Evolutionary conservation across 2,113 vertebrate species (phyloP).

Genomic region (Suricata suricatta): DNA sequence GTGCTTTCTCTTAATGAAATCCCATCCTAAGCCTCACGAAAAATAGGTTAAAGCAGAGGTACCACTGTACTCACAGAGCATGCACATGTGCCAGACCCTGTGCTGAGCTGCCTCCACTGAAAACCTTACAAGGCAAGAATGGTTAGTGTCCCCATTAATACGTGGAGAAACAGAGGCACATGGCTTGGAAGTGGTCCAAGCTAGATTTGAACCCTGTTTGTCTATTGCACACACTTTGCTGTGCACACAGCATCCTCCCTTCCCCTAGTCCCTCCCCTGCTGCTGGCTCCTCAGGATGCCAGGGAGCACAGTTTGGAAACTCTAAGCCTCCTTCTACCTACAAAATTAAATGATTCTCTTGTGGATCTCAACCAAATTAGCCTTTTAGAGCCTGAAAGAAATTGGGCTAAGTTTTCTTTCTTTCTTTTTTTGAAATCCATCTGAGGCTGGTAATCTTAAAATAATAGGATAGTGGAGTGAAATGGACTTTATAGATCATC

Average conservation of each 20-base stretch:
- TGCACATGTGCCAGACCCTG: rapidly evolving
- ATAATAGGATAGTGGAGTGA: not conserved
- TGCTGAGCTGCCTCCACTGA: not conserved
- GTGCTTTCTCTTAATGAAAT: not conserved
- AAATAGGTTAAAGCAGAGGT: not conserved
- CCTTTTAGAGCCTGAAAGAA: not conserved
- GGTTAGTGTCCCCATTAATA: not conserved
- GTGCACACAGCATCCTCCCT: rapidly evolving
- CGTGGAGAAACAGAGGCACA: not conserved
- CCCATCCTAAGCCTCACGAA: not conserved
- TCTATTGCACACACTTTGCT: not conserved
- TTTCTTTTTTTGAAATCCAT: not conserved
- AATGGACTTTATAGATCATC: not conserved
- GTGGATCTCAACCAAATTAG: not conserved
- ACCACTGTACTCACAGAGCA: not conserved
- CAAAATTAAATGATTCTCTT: not conserved
- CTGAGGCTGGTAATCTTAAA: not conserved
- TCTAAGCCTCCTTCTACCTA: not conserved
- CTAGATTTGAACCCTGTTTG: not conserved
- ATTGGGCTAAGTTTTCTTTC: not conserved
- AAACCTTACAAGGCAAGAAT: not conserved
- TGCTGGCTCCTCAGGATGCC: not conserved
- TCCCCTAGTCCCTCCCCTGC: not conserved
- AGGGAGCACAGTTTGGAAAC: not conserved
- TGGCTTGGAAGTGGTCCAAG: not conserved